Evolutionary conservation across 2,113 vertebrate species (phyloP), one percentile per base, ranked within the genome.

Genomic region (Chauna torquata): DNA sequence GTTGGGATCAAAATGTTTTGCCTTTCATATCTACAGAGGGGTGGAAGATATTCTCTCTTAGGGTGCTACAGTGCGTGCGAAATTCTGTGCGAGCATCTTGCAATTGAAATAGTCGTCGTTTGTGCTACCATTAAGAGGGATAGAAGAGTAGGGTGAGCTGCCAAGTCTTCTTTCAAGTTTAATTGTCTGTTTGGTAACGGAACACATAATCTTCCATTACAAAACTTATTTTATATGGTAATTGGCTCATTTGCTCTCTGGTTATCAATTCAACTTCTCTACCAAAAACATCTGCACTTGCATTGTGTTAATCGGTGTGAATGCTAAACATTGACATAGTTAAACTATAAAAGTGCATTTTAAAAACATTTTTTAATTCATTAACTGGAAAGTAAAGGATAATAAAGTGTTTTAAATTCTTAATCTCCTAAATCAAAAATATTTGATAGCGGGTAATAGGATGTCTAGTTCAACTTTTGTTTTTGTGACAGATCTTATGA

Each of bases 201-300:
- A 97, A 98, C 83, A 68, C 83, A 74, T 66, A 58, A 96, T 97
- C 87, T 96, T 95, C 95, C 88, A 90, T 95, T 97, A 89, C 76
- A 88, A 77, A 94, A 82, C 91, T 97, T 97, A 94, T 95, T 98
- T 97, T 90, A 88, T 85, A 87, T 96, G 96, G 61, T 97, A 98
- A 98, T 98, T 97, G 96, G 71, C 90, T 98, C 68, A 27, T 98
- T 98, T 97, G 91, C 95, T 97, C 70, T 36, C 88, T 97, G 91
- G 84, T 98, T 97, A 94, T 97, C 97, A 95, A 58, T 95, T 97
- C 95, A 96, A 94, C 95, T 97, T 96, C 71, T 70, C 66, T 92
- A 1, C 94, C 96, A 95, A 87, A 98, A 97, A 97, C 97, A 97
- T 96, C 96, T 98, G 96, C 83, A 95, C 83, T 97, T 92, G 88